Evolutionary conservation across 2,888 invertebrate species (phyloP), one percentile per base, ranked within the genome.

Genomic region (Lochmaea capreae): DNA sequence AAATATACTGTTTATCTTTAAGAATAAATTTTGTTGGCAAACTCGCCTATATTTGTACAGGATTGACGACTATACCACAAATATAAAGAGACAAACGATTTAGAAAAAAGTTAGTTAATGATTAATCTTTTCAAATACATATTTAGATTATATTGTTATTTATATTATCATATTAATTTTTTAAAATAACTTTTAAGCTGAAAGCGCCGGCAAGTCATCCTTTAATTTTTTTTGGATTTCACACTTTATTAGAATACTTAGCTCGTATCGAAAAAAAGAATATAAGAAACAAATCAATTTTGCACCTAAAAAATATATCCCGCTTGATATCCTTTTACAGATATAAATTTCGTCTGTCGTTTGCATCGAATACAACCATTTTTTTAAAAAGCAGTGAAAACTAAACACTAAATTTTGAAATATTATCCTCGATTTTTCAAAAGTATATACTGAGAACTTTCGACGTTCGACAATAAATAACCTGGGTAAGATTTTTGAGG

Each of bases 401-500:
- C 54, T 57, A 46, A 43, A 49, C 33, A 66, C 65, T n/a, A 66
- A 71, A 71, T 65, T 52, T 59, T 66, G 71, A 58, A 73, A 73
- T 65, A 58, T 49, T 33, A 63, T 54, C 58, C 49, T 33, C 14
- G 4, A 11, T 39, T 63, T 67, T 67, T 57, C 67, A 54, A 58
- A 63, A 54, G 52, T 65, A 57, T 42, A 65, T 68, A 33, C 8
- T 33, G 65, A 59, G 62, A 72, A 62, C 46, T 58, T 73, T 58
- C 63, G 65, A 65, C 63, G 46, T 67, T 62, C 10, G 62, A 68
- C 59, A 58, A 73, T 73, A 65, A 73, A 68, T 68, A 68, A 59
- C 57, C 4, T 42, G 14, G 66, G 43, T 58, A 12, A 26, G 22
- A 58, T 61, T 54, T 61, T 39, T 14, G 10, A 61, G 39, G 61